Percentiles rank a stretch among this genome's conserved stretches.
phyloP scores from a whole-genome alignment of 2,888 invertebrate genomes.

The Lithophane ornitopus region DNA sequence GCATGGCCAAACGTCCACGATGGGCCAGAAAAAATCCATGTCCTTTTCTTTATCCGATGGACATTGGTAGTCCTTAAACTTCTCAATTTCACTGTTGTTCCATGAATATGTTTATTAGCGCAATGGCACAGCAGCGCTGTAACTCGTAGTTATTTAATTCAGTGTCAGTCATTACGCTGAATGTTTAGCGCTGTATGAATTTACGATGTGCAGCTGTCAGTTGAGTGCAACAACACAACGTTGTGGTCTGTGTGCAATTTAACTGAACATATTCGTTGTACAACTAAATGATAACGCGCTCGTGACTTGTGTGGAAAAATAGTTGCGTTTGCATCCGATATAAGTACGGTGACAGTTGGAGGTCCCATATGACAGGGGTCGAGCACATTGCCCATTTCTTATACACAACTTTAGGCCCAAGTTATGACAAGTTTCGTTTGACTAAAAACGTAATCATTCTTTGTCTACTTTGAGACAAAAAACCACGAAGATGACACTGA shows the following conservation, averaged over 20 bases:
- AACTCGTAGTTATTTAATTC: constrained; percentile 25
- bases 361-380: constrained; percentile 30
- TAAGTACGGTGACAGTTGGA: constrained; percentile 24
- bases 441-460: constrained; percentile 18
- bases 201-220: constrained; percentile 40
- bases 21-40: too few species aligned
- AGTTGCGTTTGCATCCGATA: constrained; percentile 16
- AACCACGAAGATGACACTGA: constrained; percentile 1
- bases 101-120: background rate
- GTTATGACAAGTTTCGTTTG: constrained; percentile 28
- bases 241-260: constrained; percentile 26
- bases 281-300: constrained; percentile 21
- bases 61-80: background rate
- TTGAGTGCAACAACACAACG: background rate
- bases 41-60: background rate
- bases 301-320: constrained; percentile 6
- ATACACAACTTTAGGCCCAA: background rate
- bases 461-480: constrained; percentile 21
- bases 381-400: constrained; percentile 10
- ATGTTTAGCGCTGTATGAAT: constrained; percentile 46
- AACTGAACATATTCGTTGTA: constrained; percentile 23
- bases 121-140: background rate
- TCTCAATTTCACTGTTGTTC: background rate
- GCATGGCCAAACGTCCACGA: too few species aligned
- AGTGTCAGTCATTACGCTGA: constrained; percentile 26